phyloP scores from a whole-genome alignment of 2,888 invertebrate species.

The Ischnus inquisitorius region DNA sequence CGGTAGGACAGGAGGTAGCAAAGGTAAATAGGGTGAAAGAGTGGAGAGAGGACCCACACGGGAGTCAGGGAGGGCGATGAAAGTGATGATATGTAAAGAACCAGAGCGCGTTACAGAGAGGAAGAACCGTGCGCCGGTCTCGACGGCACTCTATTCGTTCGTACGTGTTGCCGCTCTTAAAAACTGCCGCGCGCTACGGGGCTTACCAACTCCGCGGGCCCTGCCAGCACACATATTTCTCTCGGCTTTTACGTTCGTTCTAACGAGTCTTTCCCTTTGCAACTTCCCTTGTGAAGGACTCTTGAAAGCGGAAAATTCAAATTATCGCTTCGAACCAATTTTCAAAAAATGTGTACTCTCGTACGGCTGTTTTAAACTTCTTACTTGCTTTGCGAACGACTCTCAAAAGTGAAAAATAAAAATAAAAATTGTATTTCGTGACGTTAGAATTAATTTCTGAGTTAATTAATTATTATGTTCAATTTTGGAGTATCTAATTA shows the following conservation, averaged over 20 bases:
- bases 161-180: constrained; percentile 35
- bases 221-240: constrained; percentile 4
- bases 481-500: no score
- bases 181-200: constrained; percentile 30
- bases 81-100: constrained; percentile 57
- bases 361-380: no score
- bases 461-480: no score
- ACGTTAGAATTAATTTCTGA: no score
- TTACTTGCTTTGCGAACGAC: no score
- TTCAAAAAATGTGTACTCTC: background rate
- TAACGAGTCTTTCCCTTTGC: constrained; percentile 17
- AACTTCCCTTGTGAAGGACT: constrained; percentile 26
- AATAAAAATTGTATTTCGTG: no score
- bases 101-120: constrained; percentile 30
- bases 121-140: background rate
- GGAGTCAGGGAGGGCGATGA: constrained; percentile 22
- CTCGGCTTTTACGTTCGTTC: constrained; percentile 11
- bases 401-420: no score
- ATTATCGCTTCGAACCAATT: background rate
- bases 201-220: background rate
- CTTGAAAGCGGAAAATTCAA: background rate
- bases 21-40: constrained; percentile 11
- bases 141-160: constrained; percentile 22
- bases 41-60: constrained; percentile 23
- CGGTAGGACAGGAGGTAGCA: background rate